phyloP scores from a whole-genome alignment of 2,113 vertebrate genomes.

The Hippocampus abdominalis region DNA sequence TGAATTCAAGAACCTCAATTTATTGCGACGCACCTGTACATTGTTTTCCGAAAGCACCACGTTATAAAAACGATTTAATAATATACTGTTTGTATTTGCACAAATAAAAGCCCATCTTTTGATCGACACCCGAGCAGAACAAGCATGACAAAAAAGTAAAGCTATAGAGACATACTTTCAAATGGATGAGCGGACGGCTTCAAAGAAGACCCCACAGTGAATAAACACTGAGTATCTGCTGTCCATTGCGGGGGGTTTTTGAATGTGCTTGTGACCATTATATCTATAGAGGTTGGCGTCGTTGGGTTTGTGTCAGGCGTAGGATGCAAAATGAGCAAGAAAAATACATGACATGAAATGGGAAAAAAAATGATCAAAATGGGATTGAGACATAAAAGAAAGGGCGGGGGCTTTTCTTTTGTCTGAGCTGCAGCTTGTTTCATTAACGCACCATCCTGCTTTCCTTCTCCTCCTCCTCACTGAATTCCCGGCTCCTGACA shows the following conservation, averaged over 20 bases:
- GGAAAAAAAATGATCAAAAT: constrained; percentile 32
- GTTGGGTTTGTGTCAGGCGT: constrained; percentile 14
- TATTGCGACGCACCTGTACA: background rate
- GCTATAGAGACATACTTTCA: constrained; percentile 21
- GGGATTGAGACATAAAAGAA: constrained; percentile 35
- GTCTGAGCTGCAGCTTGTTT: constrained; percentile 64
- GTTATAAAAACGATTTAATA: background rate
- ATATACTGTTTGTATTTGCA: background rate
- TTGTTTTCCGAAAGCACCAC: background rate
- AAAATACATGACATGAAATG: constrained; percentile 22
- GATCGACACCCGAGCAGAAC: background rate
- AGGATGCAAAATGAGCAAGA: constrained; percentile 32
- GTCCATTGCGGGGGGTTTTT: constrained; percentile 24
- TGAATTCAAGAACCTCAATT: background rate
- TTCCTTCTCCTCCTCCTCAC: constrained; percentile 29
- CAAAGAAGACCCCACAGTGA: constrained; percentile 42
- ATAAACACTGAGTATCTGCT: constrained; percentile 24
- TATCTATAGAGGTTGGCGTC: constrained; percentile 2
- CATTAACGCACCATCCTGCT: constrained; percentile 66
- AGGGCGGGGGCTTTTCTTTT: constrained; percentile 58
- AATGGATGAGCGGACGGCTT: constrained; percentile 38
- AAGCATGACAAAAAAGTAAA: background rate
- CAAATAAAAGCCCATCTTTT: background rate
- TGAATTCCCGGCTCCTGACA: constrained; percentile 50
- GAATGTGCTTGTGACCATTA: constrained; percentile 10